A percentile compares a stretch with the other conserved stretches of the same genome.
These are phyloP conservation scores for Sinhomidia bicolor DNA, from an alignment of 2,888 invertebrate genomes.

Conservation along the genomic window DNA sequence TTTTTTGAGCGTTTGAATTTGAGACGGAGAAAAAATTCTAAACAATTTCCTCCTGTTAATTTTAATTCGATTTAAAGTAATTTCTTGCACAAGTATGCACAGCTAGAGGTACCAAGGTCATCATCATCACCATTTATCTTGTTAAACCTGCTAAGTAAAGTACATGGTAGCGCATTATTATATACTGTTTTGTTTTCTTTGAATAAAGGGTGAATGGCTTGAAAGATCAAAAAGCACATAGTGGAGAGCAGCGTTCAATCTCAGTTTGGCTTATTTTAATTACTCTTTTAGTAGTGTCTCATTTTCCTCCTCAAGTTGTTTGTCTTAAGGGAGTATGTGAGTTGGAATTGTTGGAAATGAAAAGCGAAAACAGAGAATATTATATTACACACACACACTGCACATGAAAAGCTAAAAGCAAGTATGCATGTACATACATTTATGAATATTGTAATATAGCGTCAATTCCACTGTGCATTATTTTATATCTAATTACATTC, in stretches of 20 bases:
- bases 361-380: background rate
- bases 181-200: no score
- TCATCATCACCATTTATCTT: background rate
- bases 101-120: background rate
- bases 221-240: background rate
- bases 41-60: background rate
- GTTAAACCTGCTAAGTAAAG: background rate
- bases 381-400: no score
- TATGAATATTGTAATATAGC: no score
- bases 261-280: constrained; percentile 19
- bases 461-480: no score
- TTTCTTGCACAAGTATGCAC: background rate
- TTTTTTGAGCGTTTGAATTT: no score
- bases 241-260: constrained; percentile 3
- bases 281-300: background rate
- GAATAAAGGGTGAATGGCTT: background rate
- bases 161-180: no score
- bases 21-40: no score
- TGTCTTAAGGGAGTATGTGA: background rate
- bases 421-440: no score
- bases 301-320: background rate
- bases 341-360: background rate
- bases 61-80: constrained; percentile 4
- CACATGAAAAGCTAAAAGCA: no score
- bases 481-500: no score